These are phyloP conservation scores for Corythornis madagascariensis DNA, from an alignment of 2,113 vertebrate species.

Conservation along the genomic window DNA sequence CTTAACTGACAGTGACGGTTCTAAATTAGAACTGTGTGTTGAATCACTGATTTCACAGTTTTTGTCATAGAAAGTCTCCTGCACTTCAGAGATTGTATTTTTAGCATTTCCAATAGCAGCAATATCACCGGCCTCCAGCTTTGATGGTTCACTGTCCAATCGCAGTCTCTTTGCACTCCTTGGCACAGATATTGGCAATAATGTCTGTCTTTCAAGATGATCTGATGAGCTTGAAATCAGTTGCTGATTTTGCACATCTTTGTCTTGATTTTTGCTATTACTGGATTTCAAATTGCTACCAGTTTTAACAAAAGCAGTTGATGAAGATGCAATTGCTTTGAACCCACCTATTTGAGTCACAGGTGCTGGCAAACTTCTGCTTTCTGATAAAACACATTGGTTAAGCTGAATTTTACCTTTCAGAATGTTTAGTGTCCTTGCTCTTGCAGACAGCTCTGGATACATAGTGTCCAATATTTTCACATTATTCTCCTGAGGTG, in stretches of 20 bases:
- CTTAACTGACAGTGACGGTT: neutral
- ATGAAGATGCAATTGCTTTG: constrained; percentile 83
- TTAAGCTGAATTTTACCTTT: constrained; percentile 86
- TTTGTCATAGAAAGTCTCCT: neutral
- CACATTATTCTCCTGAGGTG: constrained; percentile 89
- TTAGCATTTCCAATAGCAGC: neutral
- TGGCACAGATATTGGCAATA: constrained; percentile 45
- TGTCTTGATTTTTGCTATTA: constrained; percentile 2
- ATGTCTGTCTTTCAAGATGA: constrained; percentile 68
- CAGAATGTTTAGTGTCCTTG: constrained; percentile 90
- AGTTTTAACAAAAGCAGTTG: constrained; percentile 93
- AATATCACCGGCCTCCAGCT: neutral
- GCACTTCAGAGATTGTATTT: neutral
- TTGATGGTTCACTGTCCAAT: constrained; percentile 75
- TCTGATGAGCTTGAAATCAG: neutral
- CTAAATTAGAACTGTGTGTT: neutral
- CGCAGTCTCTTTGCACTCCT: constrained; percentile 83
- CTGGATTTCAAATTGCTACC: constrained; percentile 56
- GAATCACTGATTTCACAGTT: neutral
- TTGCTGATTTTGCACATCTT: neutral
- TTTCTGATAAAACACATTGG: constrained; percentile 65
- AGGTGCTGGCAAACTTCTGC: constrained; percentile 45
- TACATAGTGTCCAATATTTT: constrained; percentile 95
- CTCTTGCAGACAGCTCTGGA: constrained; percentile 90
- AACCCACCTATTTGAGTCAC: constrained; percentile 80